Base-by-base conservation (phyloP, 2,888 invertebrate genomes). In the Seladonia tumulorum region DNA sequence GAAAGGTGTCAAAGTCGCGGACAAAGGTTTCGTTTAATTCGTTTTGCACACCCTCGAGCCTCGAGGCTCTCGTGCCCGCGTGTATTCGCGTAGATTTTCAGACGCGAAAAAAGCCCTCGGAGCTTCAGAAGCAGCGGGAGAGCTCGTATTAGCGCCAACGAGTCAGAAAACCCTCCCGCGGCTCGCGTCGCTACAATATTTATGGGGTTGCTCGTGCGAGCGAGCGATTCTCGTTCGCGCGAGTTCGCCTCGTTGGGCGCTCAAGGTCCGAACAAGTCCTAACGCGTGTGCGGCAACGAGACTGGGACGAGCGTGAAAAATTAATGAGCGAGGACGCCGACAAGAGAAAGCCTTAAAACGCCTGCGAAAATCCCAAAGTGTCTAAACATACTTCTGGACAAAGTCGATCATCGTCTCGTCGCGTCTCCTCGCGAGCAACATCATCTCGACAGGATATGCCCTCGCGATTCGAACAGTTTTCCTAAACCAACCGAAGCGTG, bases 191-290 rank as follows among this genome's bases (percentile, higher is more conserved):
- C 90, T 91, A 91, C 91, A 93, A 93, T 93, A 93, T 93, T 93
- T 93, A 93, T 93, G 90, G 93, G 93, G 93, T 93, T 93, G 92
- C 90, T 90, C 92, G 93, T 93, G 92, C 93, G 92, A 93, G 90
- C 92, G 93, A 92, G 92, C 93, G 93, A 93, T 93, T 93, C 91
- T 87, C 90, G 91, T 91, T 92, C 93, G 92, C 92, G 92, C 93
- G 92, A 93, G 92, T 92, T 93, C 93, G 93, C 92, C 92, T 89
- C 91, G 93, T 90, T 93, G 92, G 88, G 85, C 92, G 90, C 90
- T 90, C 91, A 92, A 92, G 90, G 91, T 91, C 90, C 89, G 91
- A 91, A 87, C 90, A 87, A 91, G 87, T 91, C 88, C 90, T 90
- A 91, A 89, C 91, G 90, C 90, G 90, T 85, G 86, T 83, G 85